Evolutionary conservation across 2,113 vertebrate genomes (phyloP), one percentile per base, ranked within the genome.

Genomic region (Scolopax mira): DNA sequence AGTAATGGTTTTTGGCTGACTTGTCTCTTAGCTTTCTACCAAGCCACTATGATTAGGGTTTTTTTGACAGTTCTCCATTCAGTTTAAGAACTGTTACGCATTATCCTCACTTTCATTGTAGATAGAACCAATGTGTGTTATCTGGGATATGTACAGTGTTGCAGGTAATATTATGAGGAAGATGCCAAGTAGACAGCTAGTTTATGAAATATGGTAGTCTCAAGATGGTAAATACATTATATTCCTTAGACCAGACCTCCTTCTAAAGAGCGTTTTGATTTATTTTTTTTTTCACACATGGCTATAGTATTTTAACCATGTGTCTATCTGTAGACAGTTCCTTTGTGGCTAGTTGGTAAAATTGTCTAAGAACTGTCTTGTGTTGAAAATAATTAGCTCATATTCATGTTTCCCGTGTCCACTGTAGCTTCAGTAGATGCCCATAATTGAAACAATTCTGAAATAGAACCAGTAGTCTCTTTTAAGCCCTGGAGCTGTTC

Each of bases 1-100:
- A 24, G 25, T 7, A 1, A 0, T 66, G 8, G 11, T 57, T n/a
- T 8, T 39, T 65, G 25, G 17, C 61, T 84, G 7, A 7, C 10
- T 42, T 55, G 5, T 31, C 18, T 61, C n/a, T 69, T 39, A 21
- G n/a, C 7, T 71, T 41, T 65, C n/a, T 52, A 7, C 22, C 13
- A 75, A 33, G 31, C 21, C 35, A 31, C 1, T 69, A 19, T 31
- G 13, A 24, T 42, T 33, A 42, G 37, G 72, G 10, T 54, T 88
- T 2, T 2, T 52, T 67, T 71, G 57, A 54, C 13, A 54, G 13
- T 22, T 72, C 11, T 79, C 41, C 14, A 18, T 46, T 82, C 31
- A 49, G 31, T 7, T 72, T 61, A 41, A 74, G 60, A 65, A 6
- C 11, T 72, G 10, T 35, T 86, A 21, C 1, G 4, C 22, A 10